phyloP scores from a whole-genome alignment of 2,888 invertebrate species.

The Incurvaria masculella region DNA sequence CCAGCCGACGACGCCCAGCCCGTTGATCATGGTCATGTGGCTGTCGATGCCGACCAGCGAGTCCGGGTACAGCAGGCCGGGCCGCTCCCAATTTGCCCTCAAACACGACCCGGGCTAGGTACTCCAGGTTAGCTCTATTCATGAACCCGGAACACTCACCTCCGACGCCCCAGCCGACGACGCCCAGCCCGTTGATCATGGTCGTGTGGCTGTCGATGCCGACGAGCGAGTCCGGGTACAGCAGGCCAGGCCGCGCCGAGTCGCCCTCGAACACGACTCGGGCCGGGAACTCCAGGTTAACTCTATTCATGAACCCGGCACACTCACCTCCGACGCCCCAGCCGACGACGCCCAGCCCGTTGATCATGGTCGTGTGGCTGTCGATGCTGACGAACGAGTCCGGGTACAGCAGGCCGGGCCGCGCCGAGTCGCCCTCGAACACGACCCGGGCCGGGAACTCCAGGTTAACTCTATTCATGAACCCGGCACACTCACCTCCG shows the following conservation, averaged over 20 bases:
- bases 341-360: constrained; percentile 84
- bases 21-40: too few species aligned
- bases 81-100: constrained; percentile 38
- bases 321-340: constrained; percentile 87
- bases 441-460: too few species aligned
- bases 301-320: too few species aligned
- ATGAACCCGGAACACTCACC: too few species aligned
- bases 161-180: constrained; percentile 95
- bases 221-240: constrained; percentile 90
- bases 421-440: constrained; percentile 62
- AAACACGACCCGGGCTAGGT: too few species aligned
- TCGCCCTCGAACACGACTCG: constrained; percentile 82
- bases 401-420: constrained; percentile 61
- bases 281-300: too few species aligned
- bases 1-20: too few species aligned
- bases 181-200: constrained; percentile 97
- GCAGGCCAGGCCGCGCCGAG: constrained; percentile 30
- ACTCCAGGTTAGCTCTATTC: too few species aligned
- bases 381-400: constrained; percentile 89
- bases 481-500: constrained; percentile 58
- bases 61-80: constrained; percentile 69
- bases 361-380: constrained; percentile 94
- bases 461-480: too few species aligned
- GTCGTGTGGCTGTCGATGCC: constrained; percentile 99
- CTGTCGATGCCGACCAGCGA: too few species aligned